Conservation (phyloP, 2,888 invertebrate species). For the Punctoribates punctum region DNA sequence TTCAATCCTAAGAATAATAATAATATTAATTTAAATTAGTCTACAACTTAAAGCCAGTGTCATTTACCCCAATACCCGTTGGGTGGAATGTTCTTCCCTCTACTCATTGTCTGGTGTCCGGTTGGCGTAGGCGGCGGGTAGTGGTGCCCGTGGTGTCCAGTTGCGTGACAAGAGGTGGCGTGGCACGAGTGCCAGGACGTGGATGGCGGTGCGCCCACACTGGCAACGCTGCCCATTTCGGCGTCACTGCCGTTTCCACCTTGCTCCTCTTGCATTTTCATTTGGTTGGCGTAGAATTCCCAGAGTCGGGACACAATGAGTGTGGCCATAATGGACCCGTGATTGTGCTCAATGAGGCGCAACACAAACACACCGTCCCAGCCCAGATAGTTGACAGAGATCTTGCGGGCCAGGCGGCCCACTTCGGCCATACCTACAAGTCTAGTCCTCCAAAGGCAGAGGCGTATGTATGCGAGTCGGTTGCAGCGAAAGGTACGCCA, state of each 20-base stretch:
- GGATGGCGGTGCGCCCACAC: constrained; percentile 49
- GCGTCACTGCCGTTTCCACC: constrained; percentile 46
- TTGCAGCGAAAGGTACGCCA: constrained; percentile 51
- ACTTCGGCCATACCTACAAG: constrained; percentile 56
- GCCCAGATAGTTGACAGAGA: constrained; percentile 52
- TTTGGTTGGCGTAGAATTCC: constrained; percentile 51
- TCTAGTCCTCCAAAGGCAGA: constrained; percentile 54
- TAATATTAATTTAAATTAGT: background rate
- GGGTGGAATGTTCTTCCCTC: constrained; percentile 47
- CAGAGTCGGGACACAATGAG: constrained; percentile 51
- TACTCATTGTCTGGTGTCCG: constrained; percentile 42
- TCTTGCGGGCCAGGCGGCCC: constrained; percentile 52
- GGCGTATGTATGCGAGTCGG: constrained; percentile 53
- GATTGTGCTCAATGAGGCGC: constrained; percentile 53
- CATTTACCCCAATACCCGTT: constrained; percentile 50
- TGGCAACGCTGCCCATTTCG: constrained; percentile 49
- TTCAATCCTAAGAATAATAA: constrained; percentile 4
- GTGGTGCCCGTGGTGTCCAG: constrained; percentile 43
- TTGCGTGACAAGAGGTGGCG: constrained; percentile 48
- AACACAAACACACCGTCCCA: constrained; percentile 53
- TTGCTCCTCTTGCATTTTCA: constrained; percentile 49
- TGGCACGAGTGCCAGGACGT: constrained; percentile 50
- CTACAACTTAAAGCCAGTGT: constrained; percentile 39
- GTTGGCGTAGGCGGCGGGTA: constrained; percentile 46
- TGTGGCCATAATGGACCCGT: constrained; percentile 52